Evolutionary conservation across 2,888 invertebrate species (phyloP), one percentile per base, ranked within the genome.

Genomic region (Netelia virgata): DNA sequence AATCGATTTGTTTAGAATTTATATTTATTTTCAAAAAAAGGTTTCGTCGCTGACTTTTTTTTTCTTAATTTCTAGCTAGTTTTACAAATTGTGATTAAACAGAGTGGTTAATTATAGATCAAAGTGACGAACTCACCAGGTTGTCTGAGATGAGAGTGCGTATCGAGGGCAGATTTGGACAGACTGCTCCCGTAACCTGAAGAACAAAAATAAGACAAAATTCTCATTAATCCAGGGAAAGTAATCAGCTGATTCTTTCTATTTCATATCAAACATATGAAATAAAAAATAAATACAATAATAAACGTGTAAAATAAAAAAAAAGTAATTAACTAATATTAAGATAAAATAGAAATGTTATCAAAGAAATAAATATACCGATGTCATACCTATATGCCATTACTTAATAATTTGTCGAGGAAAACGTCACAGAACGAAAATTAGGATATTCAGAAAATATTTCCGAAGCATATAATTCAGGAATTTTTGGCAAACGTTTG

Each of bases 111-210:
- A 77, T 59, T 23, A 73, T 36, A 6, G 0, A 36, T 36, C 6
- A 63, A 14, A 18, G 59, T 53, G 55, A 43, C 69, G 11, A n/a
- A 91, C 95, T 95, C 94, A 97, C 98, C 97, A 95, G 98, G 97
- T 95, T 98, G 98, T 92, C 98, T 95, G 90, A 98, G 96, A 95
- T 98, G 98, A 92, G 97, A 96, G 94, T 98, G 98, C 74, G 97
- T 97, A 94, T 98, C 98, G 94, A 98, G 95, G 88, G 97, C 96
- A 90, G 97, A 95, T 94, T 97, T 97, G 86, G 97, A 97, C 96
- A 97, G 96, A 94, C 98, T 97, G 93, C 97, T 96, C 94, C 97
- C 96, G 95, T 98, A 98, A 93, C 97, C 98, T 98, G 95, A 6
- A 96, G 96, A 91, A 92, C 93, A 94, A 92, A 92, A 87, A 88